A percentile compares a stretch with the other conserved stretches of the same genome.
These are phyloP conservation scores for Acipenser ruthenus DNA, from an alignment of 2,797 vertebrate species.

Conservation along the genomic window DNA sequence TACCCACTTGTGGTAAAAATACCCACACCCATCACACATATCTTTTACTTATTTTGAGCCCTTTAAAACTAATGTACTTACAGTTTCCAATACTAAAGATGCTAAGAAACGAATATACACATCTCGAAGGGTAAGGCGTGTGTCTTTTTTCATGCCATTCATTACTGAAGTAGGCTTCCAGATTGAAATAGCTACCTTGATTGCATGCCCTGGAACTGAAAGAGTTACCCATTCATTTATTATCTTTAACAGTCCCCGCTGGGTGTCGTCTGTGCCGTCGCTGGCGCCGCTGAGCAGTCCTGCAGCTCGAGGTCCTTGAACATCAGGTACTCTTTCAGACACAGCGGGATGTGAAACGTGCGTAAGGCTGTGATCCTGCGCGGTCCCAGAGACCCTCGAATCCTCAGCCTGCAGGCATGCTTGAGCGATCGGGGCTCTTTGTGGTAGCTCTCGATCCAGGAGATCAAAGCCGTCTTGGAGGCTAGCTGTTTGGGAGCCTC, in stretches of 20 bases:
- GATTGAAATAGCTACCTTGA: no score
- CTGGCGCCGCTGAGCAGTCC: constrained; percentile 1
- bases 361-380: constrained; percentile 27
- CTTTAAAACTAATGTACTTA: no score
- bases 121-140: no score
- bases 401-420: constrained; percentile 27
- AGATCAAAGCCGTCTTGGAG: constrained; percentile 30
- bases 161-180: no score
- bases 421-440: constrained; percentile 35
- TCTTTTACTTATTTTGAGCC: no score
- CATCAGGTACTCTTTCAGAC: constrained; percentile 37
- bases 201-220: no score
- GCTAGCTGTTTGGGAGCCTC: constrained; percentile 36
- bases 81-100: no score
- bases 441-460: constrained; percentile 35
- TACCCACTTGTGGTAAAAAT: no score
- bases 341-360: constrained; percentile 31
- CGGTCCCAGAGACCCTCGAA: constrained; percentile 28
- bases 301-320: constrained; percentile 35
- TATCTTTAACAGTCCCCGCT: neutral
- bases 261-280: neutral
- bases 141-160: no score
- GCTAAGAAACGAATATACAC: no score
- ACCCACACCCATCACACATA: no score
- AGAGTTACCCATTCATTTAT: no score